phyloP scores from a whole-genome alignment of 2,797 vertebrate species.

The Rhincodon typus region DNA sequence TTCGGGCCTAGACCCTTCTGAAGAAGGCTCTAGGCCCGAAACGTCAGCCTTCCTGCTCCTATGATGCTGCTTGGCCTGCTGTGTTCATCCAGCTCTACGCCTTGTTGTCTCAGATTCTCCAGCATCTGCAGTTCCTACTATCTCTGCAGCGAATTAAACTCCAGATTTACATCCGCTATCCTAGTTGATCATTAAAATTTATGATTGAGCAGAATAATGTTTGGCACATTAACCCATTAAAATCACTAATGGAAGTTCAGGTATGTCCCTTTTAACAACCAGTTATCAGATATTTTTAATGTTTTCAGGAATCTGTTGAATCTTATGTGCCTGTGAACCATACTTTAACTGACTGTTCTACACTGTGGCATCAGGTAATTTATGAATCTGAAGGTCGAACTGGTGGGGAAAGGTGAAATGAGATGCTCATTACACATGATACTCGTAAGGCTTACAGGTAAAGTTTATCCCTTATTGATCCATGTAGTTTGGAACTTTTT shows the following conservation, averaged over 20 bases:
- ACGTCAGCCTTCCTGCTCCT: too few species aligned
- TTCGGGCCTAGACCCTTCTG: too few species aligned
- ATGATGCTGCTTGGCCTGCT: too few species aligned
- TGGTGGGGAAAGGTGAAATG: not conserved
- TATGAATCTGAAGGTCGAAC: not conserved
- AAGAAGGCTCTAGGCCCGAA: too few species aligned
- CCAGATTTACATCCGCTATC: not conserved
- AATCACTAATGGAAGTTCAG: not conserved
- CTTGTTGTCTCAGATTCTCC: too few species aligned
- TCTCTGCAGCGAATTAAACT: not conserved
- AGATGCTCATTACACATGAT: not conserved
- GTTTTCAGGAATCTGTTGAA: not conserved
- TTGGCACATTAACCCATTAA: not conserved
- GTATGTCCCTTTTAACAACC: not conserved
- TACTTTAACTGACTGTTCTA: not conserved
- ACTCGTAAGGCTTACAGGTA: not conserved
- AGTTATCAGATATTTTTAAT: not conserved
- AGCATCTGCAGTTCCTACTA: too few species aligned
- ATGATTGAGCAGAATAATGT: not conserved
- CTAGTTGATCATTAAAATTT: not conserved
- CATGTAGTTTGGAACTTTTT: not conserved
- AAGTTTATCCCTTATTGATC: not conserved
- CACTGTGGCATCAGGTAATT: not conserved
- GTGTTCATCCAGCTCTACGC: too few species aligned
- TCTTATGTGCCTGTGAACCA: not conserved